Evolutionary conservation across 2,797 vertebrate genomes (phyloP).

Genomic region (Hydrolagus colliei): DNA sequence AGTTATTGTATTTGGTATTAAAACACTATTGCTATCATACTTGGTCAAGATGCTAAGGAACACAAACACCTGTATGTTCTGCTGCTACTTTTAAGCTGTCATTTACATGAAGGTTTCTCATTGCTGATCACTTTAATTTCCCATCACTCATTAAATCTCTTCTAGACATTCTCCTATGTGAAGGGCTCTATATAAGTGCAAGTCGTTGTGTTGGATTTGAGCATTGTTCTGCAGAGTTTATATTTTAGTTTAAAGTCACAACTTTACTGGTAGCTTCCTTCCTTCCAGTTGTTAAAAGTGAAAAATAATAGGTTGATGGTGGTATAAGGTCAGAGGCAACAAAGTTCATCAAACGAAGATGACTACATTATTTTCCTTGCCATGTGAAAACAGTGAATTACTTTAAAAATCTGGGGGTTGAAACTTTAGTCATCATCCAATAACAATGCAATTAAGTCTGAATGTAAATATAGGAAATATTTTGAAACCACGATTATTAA

Average conservation of each 20-base stretch:
- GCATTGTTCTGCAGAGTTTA: neutral
- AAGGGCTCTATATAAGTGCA: neutral
- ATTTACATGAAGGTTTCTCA: conserved; percentile 9
- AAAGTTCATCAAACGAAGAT: neutral
- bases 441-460: neutral
- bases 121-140: neutral
- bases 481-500: neutral
- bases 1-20: conserved; percentile 24
- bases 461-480: conserved; percentile 8
- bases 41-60: conserved; percentile 22
- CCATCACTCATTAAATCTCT: neutral
- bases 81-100: conserved; percentile 21
- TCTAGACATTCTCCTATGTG: neutral
- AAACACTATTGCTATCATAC: neutral
- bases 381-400: too few species aligned
- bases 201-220: too few species aligned
- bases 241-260: neutral
- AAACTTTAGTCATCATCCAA: neutral
- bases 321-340: neutral
- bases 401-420: neutral
- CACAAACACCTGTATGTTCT: neutral
- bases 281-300: neutral
- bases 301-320: neutral
- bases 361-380: neutral
- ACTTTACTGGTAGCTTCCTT: neutral